Base-by-base conservation (phyloP, 2,113 vertebrate genomes). In the Seriola rivoliana region DNA sequence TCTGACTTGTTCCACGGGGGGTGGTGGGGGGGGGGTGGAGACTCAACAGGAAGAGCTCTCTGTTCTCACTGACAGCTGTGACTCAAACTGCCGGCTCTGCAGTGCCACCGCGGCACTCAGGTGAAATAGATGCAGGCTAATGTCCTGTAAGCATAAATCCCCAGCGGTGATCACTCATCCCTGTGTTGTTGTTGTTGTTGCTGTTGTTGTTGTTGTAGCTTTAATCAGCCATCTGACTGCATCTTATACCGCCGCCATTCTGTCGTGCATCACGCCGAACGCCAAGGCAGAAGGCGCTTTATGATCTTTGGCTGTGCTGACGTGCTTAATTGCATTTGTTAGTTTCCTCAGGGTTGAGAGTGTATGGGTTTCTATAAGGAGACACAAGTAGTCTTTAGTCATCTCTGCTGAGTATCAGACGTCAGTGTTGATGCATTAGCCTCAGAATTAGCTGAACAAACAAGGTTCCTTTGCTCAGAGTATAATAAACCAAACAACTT, bases 141-240 rank as follows among this genome's bases (percentile, higher is more conserved):
- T 36, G 81, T 88, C 79, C 69, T 80, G 76, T 70, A 78, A 81
- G 87, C 74, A 80, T 42, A 66, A 86, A 81, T 81, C 78, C 69
- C 38, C 0, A 17, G 40, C 40, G 38, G 65, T 25, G 75, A 85
- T 75, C 13, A 3, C 74, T 86, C 84, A 81, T 72, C 70, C 68
- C 63, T 13, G 62, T 4, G 64, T 55, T 4, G 59, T 29, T 55
- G 77, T 58, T 78, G 63, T 29, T 4, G 64, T 55, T 4, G 59
- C 2, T 55, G 77, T 58, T 78, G 63, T 29, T 4, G 64, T 55
- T 4, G 59, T 70, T 82, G 72, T 38, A 16, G 74, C 75, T 86
- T 71, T 75, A 88, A 89, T 91, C 83, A 81, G 75, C 78, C 84
- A 62, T 80, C 80, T 73, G 80, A 84, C 75, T 85, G 80, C 73